These are phyloP conservation scores for Apaloderma vittatum DNA, from an alignment of 2,113 vertebrate species.

Conservation along the genomic window DNA sequence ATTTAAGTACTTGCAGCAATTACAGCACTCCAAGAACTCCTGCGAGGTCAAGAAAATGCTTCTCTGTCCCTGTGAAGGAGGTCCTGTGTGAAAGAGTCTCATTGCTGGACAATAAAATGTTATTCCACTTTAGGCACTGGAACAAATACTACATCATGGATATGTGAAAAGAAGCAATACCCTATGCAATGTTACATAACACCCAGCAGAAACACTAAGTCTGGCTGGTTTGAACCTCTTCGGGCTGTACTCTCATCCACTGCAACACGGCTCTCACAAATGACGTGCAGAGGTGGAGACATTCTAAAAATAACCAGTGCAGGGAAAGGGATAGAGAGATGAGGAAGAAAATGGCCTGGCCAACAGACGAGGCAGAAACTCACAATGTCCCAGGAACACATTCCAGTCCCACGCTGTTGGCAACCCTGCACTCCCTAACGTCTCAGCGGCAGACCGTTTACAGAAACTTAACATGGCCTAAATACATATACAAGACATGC, in stretches of 20 bases:
- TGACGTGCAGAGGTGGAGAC: background rate
- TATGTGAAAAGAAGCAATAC: background rate
- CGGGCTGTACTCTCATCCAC: background rate
- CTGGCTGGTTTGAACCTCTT: background rate
- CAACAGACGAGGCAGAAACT: background rate
- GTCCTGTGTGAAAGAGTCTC: background rate
- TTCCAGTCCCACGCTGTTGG: background rate
- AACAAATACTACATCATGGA: background rate
- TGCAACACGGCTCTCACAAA: background rate
- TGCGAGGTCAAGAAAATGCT: background rate
- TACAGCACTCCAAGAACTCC: background rate
- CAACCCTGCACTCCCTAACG: background rate
- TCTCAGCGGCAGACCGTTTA: background rate
- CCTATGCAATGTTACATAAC: background rate
- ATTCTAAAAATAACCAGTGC: slow-evolving; percentile 40
- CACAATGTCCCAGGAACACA: background rate
- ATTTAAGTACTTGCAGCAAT: background rate
- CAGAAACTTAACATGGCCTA: background rate
- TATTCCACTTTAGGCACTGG: background rate
- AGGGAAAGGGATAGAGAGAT: background rate
- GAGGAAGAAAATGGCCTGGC: background rate
- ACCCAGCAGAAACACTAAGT: background rate
- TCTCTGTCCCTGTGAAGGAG: background rate
- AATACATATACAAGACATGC: background rate
- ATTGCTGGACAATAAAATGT: background rate